A percentile compares a stretch with the other conserved stretches of the same genome.
phyloP scores from a whole-genome alignment of 2,113 vertebrate genomes.

The Benitochromis conjunctus region DNA sequence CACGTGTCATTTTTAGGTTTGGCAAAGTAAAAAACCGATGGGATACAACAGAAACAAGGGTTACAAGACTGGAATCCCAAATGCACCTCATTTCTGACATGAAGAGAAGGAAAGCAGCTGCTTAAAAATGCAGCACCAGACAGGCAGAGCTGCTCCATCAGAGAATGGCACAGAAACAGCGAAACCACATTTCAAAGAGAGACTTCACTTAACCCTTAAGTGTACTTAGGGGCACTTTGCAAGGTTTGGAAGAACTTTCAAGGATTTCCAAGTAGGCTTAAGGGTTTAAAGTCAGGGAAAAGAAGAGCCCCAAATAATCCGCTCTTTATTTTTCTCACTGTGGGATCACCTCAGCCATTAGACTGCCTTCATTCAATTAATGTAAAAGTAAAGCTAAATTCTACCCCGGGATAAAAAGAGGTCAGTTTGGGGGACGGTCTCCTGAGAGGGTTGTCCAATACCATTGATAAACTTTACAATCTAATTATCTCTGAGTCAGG shows the following conservation, averaged over 20 bases:
- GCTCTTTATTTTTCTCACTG: not conserved
- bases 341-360: not conserved
- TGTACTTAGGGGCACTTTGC: too few relatives aligned
- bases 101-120: constrained; percentile 27
- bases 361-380: not conserved
- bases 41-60: not conserved
- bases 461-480: constrained; percentile 55
- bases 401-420: not conserved
- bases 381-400: not conserved
- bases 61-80: constrained; percentile 44
- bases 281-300: not conserved
- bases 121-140: constrained; percentile 35
- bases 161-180: not conserved
- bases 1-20: not conserved
- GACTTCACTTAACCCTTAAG: not conserved
- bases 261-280: too few relatives aligned
- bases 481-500: constrained; percentile 21
- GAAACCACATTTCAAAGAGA: constrained; percentile 21
- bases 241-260: too few relatives aligned
- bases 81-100: constrained; percentile 22
- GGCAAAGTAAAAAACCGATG: not conserved
- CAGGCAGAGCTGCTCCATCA: not conserved
- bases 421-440: constrained; percentile 12
- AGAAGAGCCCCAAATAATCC: not conserved
- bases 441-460: not conserved